Conservation (phyloP, 2,797 vertebrate genomes). For the Centroberyx gerrardi region DNA sequence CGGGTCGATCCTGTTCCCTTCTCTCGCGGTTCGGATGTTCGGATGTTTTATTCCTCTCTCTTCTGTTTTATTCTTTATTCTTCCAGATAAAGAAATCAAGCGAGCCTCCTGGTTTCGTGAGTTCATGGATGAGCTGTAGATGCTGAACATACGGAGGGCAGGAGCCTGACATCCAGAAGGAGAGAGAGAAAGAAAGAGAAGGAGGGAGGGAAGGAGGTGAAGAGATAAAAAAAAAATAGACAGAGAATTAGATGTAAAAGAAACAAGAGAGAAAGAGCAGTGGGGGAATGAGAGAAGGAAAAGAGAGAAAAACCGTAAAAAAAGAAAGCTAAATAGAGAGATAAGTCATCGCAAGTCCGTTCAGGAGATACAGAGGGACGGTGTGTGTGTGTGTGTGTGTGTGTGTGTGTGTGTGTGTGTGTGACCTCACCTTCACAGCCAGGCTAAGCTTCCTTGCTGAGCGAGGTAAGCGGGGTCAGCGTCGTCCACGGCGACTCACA, state of each 20-base stretch:
- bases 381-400: conserved; percentile 30
- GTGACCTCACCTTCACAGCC: conserved; percentile 73
- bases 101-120: conserved; percentile 46
- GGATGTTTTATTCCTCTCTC: conserved; percentile 24
- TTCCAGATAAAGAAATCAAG: conserved; percentile 41
- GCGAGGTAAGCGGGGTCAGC: conserved; percentile 83
- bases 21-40: conserved; percentile 47
- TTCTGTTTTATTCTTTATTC: conserved; percentile 43
- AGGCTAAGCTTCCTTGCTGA: conserved; percentile 81
- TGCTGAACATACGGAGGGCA: conserved; percentile 54
- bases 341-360: conserved; percentile 26
- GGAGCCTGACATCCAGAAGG: conserved; percentile 55
- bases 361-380: conserved; percentile 42
- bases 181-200: conserved; percentile 27
- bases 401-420: conserved; percentile 10
- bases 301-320: conserved; percentile 5
- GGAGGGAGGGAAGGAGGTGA: conserved; percentile 45
- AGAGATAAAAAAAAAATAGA: conserved; percentile 41
- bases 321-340: neutral
- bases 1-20: conserved; percentile 35
- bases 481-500: conserved; percentile 79
- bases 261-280: conserved; percentile 21
- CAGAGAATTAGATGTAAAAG: conserved; percentile 41
- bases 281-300: neutral
- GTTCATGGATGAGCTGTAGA: conserved; percentile 64